phyloP scores from a whole-genome alignment of 2,888 invertebrate species.

The Lasioglossum marginatum region DNA sequence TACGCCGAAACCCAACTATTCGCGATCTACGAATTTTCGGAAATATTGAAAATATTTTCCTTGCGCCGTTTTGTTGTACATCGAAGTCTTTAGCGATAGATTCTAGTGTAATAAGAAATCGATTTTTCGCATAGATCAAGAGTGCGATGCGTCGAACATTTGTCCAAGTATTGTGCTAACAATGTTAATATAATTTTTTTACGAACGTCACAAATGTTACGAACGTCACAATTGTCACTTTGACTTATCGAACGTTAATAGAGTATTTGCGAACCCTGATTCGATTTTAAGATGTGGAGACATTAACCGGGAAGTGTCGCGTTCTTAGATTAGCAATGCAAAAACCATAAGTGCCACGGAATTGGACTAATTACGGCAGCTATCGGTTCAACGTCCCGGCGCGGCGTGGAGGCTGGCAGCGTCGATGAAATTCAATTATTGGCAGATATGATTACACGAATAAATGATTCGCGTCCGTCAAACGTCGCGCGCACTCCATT shows the following conservation, averaged over 20 bases:
- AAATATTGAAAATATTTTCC: neutral
- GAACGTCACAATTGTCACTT: neutral
- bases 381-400: conserved; percentile 6
- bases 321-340: neutral
- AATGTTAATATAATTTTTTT: neutral
- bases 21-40: neutral
- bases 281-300: neutral
- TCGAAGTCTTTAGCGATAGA: no score
- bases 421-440: conserved; percentile 30
- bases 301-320: neutral
- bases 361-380: neutral
- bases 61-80: no score
- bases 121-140: no score
- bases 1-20: neutral
- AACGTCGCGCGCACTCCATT: conserved; percentile 24
- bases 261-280: neutral
- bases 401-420: neutral
- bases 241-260: no score
- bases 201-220: no score
- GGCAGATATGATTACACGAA: conserved; percentile 39
- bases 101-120: no score
- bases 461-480: conserved; percentile 41
- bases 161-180: no score
- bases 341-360: neutral
- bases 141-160: no score